Evolutionary conservation across 2,888 invertebrate genomes (phyloP), one percentile per base, ranked within the genome.

Genomic region (Trypoxylon attenuatum): DNA sequence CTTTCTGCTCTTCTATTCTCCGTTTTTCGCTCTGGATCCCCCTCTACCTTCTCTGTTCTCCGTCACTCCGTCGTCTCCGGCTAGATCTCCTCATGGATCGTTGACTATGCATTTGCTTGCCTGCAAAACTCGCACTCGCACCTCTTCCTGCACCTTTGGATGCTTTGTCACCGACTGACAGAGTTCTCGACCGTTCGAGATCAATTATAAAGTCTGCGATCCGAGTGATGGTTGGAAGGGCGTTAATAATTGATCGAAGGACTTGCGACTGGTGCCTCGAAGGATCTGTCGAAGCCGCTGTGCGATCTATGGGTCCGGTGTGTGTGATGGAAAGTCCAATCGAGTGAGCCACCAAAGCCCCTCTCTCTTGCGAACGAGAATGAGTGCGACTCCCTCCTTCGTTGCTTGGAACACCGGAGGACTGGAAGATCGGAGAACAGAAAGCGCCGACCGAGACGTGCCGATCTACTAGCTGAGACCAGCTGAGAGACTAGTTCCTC

Each of bases 401-500:
- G 59, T 73, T 56, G 57, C n/a, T n/a, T n/a, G n/a, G n/a, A n/a
- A n/a, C n/a, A 8, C 25, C 25, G 25, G 25, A 25, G 25, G 5
- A 33, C 3, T 13, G 33, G 8, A 55, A 53, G 69, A 66, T 70
- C 65, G 69, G 78, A 73, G 55, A 71, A 71, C 1, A 10, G 5
- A 10, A 33, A 33, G n/a, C 13, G 33, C 33, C 64, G 54, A 65
- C 54, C 65, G 65, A 64, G 77, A 71, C 72, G 75, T 70, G 67
- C 59, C 71, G 68, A 78, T 78, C 78, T 77, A 75, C 78, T 79
- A 74, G 74, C 74, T 77, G 68, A 77, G 74, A 77, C 77, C 71
- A 79, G 79, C 74, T 80, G 74, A 4, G 64, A 77, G 79, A 77
- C 79, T 79, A 79, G 77, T 79, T 78, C 74, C 72, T 73, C 69